Conservation (phyloP, 2,113 vertebrate genomes). For the Mystacornis crossleyi region DNA sequence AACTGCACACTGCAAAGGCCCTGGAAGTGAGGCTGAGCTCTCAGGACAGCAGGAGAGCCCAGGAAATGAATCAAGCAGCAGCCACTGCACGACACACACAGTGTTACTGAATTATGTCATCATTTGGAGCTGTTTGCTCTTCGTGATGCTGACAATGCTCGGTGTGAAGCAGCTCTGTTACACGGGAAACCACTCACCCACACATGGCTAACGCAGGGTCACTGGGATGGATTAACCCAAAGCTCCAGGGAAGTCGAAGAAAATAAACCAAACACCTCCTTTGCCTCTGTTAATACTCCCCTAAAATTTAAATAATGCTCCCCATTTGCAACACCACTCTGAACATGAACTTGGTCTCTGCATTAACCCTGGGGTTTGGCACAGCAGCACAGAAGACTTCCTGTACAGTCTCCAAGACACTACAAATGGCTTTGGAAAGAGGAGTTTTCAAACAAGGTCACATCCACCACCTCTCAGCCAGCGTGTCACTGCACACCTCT, state of each 20-base stretch:
- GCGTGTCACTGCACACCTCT: background rate
- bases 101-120: background rate
- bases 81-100: background rate
- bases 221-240: background rate
- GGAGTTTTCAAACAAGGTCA: background rate
- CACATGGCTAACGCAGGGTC: background rate
- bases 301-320: background rate
- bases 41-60: background rate
- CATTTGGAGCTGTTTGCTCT: background rate
- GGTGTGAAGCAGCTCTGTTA: background rate
- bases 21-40: background rate
- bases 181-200: background rate
- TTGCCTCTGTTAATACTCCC: background rate
- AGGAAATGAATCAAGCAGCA: background rate
- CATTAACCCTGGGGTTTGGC: background rate
- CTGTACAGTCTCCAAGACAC: background rate
- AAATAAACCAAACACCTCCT: background rate
- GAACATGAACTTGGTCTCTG: background rate
- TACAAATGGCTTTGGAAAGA: background rate
- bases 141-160: background rate
- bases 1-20: background rate
- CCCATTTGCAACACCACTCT: background rate
- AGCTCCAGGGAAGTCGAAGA: background rate
- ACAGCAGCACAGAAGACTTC: background rate
- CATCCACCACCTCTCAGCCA: background rate